phyloP scores from a whole-genome alignment of 2,888 invertebrate species.

The Drepana falcataria region DNA sequence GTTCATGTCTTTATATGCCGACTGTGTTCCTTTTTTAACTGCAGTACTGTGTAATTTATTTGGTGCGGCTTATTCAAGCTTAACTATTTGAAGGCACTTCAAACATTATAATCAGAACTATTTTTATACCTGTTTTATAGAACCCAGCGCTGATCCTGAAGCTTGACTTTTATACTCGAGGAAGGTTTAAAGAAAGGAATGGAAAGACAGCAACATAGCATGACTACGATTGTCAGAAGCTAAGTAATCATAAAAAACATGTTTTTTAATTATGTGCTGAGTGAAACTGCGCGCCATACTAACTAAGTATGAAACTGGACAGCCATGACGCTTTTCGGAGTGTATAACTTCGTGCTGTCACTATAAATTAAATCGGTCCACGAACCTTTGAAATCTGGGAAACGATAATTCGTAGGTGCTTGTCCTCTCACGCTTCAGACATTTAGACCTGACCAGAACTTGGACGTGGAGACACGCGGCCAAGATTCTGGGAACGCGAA shows the following conservation, averaged over 20 bases:
- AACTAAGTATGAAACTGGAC: slow-evolving; percentile 6
- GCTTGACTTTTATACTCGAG: too few species aligned
- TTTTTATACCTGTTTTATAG: too few species aligned
- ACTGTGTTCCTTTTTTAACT: slow-evolving; percentile 1
- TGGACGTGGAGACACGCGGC: slow-evolving; percentile 38
- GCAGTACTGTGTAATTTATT: background rate
- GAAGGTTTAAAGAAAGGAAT: too few species aligned
- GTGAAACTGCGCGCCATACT: too few species aligned
- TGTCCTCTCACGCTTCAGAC: background rate
- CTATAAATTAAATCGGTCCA: slow-evolving; percentile 18
- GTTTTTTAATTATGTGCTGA: too few species aligned
- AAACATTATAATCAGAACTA: too few species aligned
- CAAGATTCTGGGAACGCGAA: slow-evolving; percentile 16
- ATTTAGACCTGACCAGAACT: slow-evolving; percentile 10
- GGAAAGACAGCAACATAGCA: too few species aligned
- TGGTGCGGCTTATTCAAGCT: background rate
- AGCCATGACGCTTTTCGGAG: slow-evolving; percentile 3
- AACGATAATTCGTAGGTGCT: background rate
- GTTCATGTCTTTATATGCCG: slow-evolving; percentile 25
- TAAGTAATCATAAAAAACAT: too few species aligned
- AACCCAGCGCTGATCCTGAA: too few species aligned
- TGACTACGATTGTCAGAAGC: too few species aligned
- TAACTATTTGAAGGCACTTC: too few species aligned
- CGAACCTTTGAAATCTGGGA: background rate
- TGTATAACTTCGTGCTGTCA: slow-evolving; percentile 17